phyloP scores from a whole-genome alignment of 2,797 vertebrate species.

The Chiloscyllium punctatum region DNA sequence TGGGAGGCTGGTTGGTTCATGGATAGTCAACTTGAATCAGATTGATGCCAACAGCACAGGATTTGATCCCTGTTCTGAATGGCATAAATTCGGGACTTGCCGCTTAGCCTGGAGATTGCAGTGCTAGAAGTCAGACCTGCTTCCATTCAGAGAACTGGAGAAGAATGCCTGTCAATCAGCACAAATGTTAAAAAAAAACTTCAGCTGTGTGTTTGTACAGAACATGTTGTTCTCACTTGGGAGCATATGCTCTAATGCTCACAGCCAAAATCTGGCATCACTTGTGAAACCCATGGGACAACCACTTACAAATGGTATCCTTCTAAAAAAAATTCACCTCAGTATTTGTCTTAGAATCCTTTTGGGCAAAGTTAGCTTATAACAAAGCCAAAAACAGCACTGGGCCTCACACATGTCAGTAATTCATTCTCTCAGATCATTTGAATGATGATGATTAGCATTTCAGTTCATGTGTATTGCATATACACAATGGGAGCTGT shows the following conservation, averaged over 20 bases:
- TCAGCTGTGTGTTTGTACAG: neutral
- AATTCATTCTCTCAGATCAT: neutral
- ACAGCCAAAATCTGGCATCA: conserved; percentile 18
- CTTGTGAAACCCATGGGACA: neutral
- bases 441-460: neutral
- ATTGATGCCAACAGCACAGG: no score
- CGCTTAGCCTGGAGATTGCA: no score
- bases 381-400: neutral
- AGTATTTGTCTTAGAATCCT: neutral
- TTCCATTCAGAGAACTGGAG: no score
- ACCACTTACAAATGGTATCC: neutral
- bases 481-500: neutral
- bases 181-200: neutral
- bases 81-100: no score
- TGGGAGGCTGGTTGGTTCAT: no score
- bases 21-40: no score
- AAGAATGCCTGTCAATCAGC: neutral
- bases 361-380: neutral
- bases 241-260: neutral
- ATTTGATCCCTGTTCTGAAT: no score
- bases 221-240: conserved; percentile 22
- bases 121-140: no score
- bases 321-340: neutral
- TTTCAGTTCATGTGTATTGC: neutral
- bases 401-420: neutral